These are phyloP conservation scores for Tenthredo scrophulariae DNA, from an alignment of 2,888 invertebrate genomes.

Conservation along the genomic window DNA sequence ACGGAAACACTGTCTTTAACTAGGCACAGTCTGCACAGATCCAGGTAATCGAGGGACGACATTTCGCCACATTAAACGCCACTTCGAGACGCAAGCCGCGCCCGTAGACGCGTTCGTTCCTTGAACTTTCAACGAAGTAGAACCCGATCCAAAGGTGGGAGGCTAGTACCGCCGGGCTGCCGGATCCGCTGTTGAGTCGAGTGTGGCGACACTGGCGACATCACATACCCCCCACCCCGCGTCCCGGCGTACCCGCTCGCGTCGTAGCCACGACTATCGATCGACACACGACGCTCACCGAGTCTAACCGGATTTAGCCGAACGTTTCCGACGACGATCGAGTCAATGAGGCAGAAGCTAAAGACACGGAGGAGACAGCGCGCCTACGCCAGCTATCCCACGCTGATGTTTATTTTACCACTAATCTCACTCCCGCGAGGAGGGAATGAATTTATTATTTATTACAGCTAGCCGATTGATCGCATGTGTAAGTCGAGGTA, in stretches of 20 bases:
- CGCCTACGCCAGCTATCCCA: background rate
- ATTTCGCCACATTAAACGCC: slow-evolving; percentile 71
- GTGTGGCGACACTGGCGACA: slow-evolving; percentile 37
- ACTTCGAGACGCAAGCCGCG: slow-evolving; percentile 73
- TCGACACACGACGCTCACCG: background rate
- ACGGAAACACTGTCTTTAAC: slow-evolving; percentile 82
- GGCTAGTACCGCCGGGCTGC: slow-evolving; percentile 36
- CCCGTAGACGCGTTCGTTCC: slow-evolving; percentile 70
- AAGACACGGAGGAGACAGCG: background rate
- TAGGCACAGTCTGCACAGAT: slow-evolving; percentile 77
- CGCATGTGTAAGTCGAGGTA: background rate
- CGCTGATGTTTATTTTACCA: background rate
- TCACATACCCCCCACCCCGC: background rate
- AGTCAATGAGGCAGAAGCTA: background rate
- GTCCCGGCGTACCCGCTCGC: background rate
- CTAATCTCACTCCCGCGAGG: background rate
- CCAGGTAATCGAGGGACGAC: slow-evolving; percentile 76
- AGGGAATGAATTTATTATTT: background rate
- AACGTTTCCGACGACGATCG: background rate
- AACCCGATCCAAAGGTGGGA: slow-evolving; percentile 20
- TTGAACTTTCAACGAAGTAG: slow-evolving; percentile 24
- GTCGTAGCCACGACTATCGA: slow-evolving; percentile 17
- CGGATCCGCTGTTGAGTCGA: slow-evolving; percentile 7
- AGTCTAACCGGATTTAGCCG: background rate
- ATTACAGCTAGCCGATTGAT: slow-evolving; percentile 12